A percentile compares a stretch with the other conserved stretches of the same genome.
These are phyloP conservation scores for Notothenia coriiceps DNA, from an alignment of 2,113 vertebrate genomes.

Conservation along the genomic window DNA sequence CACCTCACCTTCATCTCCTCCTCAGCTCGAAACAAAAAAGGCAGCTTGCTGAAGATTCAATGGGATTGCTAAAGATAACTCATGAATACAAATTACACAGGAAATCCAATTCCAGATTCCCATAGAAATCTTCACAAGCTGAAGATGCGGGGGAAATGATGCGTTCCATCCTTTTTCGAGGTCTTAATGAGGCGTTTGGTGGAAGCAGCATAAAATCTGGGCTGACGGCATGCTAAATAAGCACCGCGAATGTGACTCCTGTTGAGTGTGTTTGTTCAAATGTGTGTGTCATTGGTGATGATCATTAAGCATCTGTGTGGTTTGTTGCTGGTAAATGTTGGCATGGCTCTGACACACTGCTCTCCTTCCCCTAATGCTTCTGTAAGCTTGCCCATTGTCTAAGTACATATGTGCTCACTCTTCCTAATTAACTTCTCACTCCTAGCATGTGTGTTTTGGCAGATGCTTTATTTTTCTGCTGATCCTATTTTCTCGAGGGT, in stretches of 20 bases:
- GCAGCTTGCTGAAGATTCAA: constrained; percentile 41
- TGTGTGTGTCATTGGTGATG: constrained; percentile 34
- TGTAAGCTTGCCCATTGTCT: constrained; percentile 99
- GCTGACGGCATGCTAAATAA: constrained; percentile 31
- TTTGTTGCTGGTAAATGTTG: constrained; percentile 72
- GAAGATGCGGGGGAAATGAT: constrained; percentile 42
- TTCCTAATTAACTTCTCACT: constrained; percentile 54
- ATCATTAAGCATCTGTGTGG: constrained; percentile 73
- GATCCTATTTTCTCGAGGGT: background rate
- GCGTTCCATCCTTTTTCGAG: constrained; percentile 11
- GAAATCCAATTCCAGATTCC: constrained; percentile 59
- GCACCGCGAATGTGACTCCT: constrained; percentile 9
- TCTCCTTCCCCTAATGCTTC: constrained; percentile 88
- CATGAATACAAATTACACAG: constrained; percentile 68
- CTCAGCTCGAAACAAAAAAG: constrained; percentile 11
- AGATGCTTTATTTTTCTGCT: constrained; percentile 53
- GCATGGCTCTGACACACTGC: constrained; percentile 83
- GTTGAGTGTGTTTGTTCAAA: constrained; percentile 29
- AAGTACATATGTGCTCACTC: constrained; percentile 84
- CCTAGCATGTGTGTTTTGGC: constrained; percentile 32
- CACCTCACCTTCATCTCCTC: constrained; percentile 28
- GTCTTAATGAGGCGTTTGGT: constrained; percentile 60
- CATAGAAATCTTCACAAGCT: constrained; percentile 49
- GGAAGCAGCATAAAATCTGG: constrained; percentile 24
- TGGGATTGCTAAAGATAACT: constrained; percentile 50